Conservation (phyloP, 2,113 vertebrate genomes). For the Atractosteus spatula region DNA sequence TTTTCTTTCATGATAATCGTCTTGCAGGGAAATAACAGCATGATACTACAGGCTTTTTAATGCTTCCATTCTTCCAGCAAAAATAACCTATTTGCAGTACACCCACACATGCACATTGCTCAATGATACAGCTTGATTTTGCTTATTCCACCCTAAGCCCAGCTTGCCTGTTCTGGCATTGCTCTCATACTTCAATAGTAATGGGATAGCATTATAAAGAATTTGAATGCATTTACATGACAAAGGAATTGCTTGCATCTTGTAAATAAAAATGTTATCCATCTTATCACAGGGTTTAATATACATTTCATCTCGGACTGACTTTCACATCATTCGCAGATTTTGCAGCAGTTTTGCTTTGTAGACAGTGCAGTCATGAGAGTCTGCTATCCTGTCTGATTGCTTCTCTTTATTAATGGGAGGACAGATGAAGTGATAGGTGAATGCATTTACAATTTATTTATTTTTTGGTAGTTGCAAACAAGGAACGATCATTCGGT, state of each 20-base stretch:
- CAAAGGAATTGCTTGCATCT: conserved; percentile 62
- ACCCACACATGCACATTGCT: conserved; percentile 62
- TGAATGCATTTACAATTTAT: too few relatives aligned
- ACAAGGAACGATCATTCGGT: too few relatives aligned
- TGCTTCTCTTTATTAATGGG: background rate
- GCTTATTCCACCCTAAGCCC: conserved; percentile 56
- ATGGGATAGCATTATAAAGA: conserved; percentile 56
- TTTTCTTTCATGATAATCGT: conserved; percentile 73
- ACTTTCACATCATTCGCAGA: conserved; percentile 37
- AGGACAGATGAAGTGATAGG: background rate
- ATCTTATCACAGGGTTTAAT: conserved; percentile 57
- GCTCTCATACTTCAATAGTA: conserved; percentile 58
- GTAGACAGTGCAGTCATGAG: too few relatives aligned
- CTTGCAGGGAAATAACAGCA: conserved; percentile 59
- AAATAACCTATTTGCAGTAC: conserved; percentile 73
- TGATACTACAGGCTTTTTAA: conserved; percentile 58
- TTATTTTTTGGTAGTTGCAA: too few relatives aligned
- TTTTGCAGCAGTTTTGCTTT: background rate
- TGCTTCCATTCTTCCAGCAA: conserved; percentile 62
- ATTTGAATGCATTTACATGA: conserved; percentile 68
- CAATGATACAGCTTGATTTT: conserved; percentile 50
- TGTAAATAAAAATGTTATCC: conserved; percentile 60
- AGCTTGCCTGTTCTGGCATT: conserved; percentile 50
- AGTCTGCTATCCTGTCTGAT: background rate
- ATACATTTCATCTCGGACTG: conserved; percentile 6